Percentiles rank a stretch among this genome's conserved stretches.
Conservation (phyloP, 2,797 vertebrate genomes). For the Pangasius larnaudii region DNA sequence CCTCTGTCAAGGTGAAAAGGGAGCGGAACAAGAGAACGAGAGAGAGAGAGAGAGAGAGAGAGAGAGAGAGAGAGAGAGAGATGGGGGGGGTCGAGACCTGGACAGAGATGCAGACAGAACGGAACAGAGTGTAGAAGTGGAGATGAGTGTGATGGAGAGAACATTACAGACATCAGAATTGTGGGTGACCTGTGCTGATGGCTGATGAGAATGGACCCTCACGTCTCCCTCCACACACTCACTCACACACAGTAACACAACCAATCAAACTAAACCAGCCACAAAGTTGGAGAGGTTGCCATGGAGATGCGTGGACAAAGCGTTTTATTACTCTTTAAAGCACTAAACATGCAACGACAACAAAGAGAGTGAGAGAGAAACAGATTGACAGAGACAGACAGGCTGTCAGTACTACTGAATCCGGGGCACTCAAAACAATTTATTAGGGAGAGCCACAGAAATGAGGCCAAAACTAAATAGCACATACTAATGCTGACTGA, state of each 20-base stretch:
- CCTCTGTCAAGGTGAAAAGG: constrained; percentile 60
- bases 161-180: constrained; percentile 30
- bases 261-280: constrained; percentile 31
- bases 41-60: not conserved
- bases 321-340: constrained; percentile 54
- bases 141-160: constrained; percentile 37
- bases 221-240: constrained; percentile 45
- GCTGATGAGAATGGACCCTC: constrained; percentile 49
- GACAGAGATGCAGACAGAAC: not conserved
- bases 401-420: constrained; percentile 41
- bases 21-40: constrained; percentile 22
- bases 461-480: constrained; percentile 46
- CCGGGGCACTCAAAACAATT: constrained; percentile 50
- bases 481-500: constrained; percentile 30
- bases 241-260: constrained; percentile 48
- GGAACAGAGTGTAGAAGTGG: constrained; percentile 19
- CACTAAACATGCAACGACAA: constrained; percentile 37
- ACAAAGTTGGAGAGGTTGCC: constrained; percentile 40
- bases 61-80: constrained; percentile 60
- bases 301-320: constrained; percentile 48
- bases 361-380: not conserved
- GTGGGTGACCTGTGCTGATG: constrained; percentile 43
- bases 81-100: constrained; percentile 11
- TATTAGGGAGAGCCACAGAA: constrained; percentile 48
- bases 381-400: not conserved